Evolutionary conservation across 2,888 invertebrate genomes (phyloP), one percentile per base, ranked within the genome.

Genomic region (Plusia festucae): DNA sequence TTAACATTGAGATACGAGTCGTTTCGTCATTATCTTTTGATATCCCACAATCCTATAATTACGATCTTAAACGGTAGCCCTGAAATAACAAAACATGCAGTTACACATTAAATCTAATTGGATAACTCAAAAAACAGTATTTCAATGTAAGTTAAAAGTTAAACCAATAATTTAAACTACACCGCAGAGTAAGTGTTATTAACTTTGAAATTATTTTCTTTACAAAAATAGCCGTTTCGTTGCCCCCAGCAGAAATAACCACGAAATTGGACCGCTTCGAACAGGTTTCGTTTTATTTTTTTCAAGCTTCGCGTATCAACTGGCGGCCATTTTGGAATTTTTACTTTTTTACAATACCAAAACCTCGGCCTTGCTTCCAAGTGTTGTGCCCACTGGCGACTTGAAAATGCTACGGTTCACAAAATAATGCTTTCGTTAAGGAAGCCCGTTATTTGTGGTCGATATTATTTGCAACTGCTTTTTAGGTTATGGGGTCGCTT

Each of bases 321-420:
- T 59, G 67, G 65, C 56, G 75, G 85, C 87, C 88, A 88, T 89
- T 64, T 88, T 88, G 77, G 73, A 76, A 82, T 82, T 82, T 85
- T 86, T 81, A 76, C 82, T 82, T 83, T 83, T 81, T 71, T 72
- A 71, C 67, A 79, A 82, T 85, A 82, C 83, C 76, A 76, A 85
- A 88, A 80, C 80, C 71, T 68, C 81, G 90, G 79, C 93, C 93
- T 93, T 92, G 90, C 53, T 59, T 59, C 86, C 92, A 92, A 92
- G 88, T 91, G 91, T 83, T 79, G 77, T 76, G 78, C 75, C 78
- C 86, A 73, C 81, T 69, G 86, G 89, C 87, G 70, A 82, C 70
- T 74, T 73, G 78, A 86, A 86, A 83, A 81, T 80, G 68, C 59
- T 68, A 56, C 62, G 68, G 78, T 81, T 76, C 68, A 73, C 68